Conservation (phyloP, 2,113 vertebrate genomes). For the Prolemur simus region DNA sequence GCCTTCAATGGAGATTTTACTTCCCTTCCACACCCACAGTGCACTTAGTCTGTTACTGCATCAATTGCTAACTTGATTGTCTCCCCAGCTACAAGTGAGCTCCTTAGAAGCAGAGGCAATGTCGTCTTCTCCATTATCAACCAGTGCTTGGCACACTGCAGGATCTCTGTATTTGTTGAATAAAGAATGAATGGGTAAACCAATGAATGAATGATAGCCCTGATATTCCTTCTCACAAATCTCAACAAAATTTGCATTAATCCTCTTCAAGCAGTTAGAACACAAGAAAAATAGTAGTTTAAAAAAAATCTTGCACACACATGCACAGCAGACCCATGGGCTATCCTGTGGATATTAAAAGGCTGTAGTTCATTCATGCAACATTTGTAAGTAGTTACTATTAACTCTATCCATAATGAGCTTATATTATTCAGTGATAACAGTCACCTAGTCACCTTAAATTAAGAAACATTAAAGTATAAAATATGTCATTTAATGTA, state of each 20-base stretch:
- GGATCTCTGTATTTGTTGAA: not conserved
- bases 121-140: not conserved
- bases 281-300: not conserved
- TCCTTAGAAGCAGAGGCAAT: not conserved
- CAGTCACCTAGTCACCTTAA: constrained; percentile 40
- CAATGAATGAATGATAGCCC: not conserved
- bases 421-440: constrained; percentile 34
- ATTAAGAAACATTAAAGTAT: constrained; percentile 27
- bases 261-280: constrained; percentile 1
- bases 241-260: not conserved
- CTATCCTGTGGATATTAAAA: not conserved
- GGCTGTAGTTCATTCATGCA: not conserved
- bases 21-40: not conserved
- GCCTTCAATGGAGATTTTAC: not conserved
- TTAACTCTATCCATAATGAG: constrained; percentile 3
- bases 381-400: constrained; percentile 54
- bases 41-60: not conserved
- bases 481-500: constrained; percentile 35
- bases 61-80: not conserved
- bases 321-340: constrained; percentile 20
- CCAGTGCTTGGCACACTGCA: not conserved
- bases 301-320: not conserved
- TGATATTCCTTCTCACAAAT: not conserved
- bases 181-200: not conserved
- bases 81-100: not conserved